Conservation (phyloP, 2,113 vertebrate genomes). For the Neodontobutis hainanensis region DNA sequence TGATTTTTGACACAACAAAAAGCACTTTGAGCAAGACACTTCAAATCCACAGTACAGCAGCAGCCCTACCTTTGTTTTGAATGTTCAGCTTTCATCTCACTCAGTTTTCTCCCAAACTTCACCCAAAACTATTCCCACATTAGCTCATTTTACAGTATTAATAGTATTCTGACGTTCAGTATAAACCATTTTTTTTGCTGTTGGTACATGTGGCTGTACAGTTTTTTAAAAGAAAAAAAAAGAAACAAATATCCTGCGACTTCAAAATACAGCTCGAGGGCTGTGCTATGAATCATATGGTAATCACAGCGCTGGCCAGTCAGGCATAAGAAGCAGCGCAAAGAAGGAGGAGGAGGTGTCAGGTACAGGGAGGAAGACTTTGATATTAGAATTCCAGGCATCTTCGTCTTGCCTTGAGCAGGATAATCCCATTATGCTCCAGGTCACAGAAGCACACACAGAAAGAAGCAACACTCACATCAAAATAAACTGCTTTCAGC, state of each 20-base stretch:
- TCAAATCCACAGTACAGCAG: too few species aligned
- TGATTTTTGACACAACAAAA: background rate
- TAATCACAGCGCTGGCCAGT: slow-evolving; percentile 54
- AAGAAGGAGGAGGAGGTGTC: slow-evolving; percentile 48
- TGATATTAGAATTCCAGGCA: slow-evolving; percentile 71
- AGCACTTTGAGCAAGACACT: background rate
- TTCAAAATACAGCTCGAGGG: slow-evolving; percentile 41
- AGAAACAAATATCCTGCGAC: slow-evolving; percentile 26
- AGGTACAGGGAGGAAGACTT: slow-evolving; percentile 62
- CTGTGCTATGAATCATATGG: slow-evolving; percentile 52
- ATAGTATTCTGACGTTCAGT: too few species aligned
- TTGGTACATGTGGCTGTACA: background rate
- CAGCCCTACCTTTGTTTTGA: too few species aligned
- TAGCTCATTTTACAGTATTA: too few species aligned
- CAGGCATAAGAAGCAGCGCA: slow-evolving; percentile 57
- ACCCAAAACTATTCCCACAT: too few species aligned
- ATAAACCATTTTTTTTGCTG: background rate
- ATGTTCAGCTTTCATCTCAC: too few species aligned
- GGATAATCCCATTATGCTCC: slow-evolving; percentile 72
- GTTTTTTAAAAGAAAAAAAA: background rate
- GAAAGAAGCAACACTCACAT: slow-evolving; percentile 58
- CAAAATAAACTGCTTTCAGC: slow-evolving; percentile 68
- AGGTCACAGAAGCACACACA: slow-evolving; percentile 56
- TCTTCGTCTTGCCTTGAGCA: slow-evolving; percentile 59
- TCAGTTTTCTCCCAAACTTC: too few species aligned